These are phyloP conservation scores for Stegostoma tigrinum DNA, from an alignment of 2,113 vertebrate species.

Conservation along the genomic window DNA sequence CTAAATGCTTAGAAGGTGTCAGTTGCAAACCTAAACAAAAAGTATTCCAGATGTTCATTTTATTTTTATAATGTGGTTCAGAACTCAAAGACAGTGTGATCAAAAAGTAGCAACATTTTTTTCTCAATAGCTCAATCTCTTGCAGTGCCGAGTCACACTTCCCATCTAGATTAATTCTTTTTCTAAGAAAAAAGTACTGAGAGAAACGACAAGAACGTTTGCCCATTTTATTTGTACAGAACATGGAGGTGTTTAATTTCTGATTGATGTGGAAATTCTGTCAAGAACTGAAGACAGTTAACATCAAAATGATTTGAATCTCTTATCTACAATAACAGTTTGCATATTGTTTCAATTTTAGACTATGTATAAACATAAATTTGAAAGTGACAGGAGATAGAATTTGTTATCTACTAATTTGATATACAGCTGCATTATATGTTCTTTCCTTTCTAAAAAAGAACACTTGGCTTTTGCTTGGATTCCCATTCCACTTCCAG, in stretches of 20 bases:
- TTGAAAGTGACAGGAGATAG: conserved; percentile 10
- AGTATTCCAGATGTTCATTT: not conserved
- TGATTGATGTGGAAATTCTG: not conserved
- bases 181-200: not conserved
- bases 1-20: not conserved
- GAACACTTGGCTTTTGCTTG: not conserved
- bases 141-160: not conserved
- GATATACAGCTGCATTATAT: not conserved
- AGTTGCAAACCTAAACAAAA: not conserved
- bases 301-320: not conserved
- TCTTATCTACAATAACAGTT: not conserved
- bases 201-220: not conserved
- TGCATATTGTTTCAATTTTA: not conserved
- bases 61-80: not conserved
- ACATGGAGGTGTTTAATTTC: not conserved
- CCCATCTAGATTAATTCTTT: not conserved
- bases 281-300: not conserved
- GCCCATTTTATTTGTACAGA: not conserved
- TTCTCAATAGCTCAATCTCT: not conserved
- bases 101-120: not conserved
- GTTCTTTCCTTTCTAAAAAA: not conserved
- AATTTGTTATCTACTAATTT: not conserved
- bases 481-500: not conserved
- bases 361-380: not conserved
- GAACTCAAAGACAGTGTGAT: not conserved